Evolutionary conservation across 2,888 invertebrate species (phyloP).

Genomic region (Eremobia ochroleuca): DNA sequence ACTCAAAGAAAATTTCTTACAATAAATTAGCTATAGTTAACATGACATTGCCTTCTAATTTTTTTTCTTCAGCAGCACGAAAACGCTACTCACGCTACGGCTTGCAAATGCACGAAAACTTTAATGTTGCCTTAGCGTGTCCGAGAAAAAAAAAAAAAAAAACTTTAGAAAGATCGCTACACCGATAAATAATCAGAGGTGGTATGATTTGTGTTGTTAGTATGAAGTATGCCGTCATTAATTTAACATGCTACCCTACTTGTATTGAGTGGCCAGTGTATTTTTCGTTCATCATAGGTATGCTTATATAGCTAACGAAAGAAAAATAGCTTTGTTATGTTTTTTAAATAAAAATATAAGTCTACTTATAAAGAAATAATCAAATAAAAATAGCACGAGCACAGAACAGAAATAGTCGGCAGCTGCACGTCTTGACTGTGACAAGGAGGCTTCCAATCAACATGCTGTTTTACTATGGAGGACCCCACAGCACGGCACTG

Average conservation of each 20-base stretch:
- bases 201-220: slow-evolving; percentile 70
- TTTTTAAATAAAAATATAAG: neutral
- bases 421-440: too few species aligned
- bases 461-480: neutral
- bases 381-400: neutral
- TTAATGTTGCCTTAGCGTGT: slow-evolving; percentile 84
- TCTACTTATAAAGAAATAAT: too few species aligned
- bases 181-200: slow-evolving; percentile 73
- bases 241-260: slow-evolving; percentile 57
- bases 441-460: neutral
- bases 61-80: slow-evolving; percentile 69
- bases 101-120: slow-evolving; percentile 76
- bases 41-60: slow-evolving; percentile 52
- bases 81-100: slow-evolving; percentile 76
- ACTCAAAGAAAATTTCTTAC: slow-evolving; percentile 30
- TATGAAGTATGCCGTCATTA: slow-evolving; percentile 50
- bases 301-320: neutral
- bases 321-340: too few species aligned
- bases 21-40: slow-evolving; percentile 46
- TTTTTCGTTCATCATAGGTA: neutral
- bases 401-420: neutral
- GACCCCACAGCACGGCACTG: neutral
- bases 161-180: slow-evolving; percentile 76
- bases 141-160: slow-evolving; percentile 67
- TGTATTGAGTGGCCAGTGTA: neutral